phyloP scores from a whole-genome alignment of 2,113 vertebrate genomes.

The Onychostruthus taczanowskii region DNA sequence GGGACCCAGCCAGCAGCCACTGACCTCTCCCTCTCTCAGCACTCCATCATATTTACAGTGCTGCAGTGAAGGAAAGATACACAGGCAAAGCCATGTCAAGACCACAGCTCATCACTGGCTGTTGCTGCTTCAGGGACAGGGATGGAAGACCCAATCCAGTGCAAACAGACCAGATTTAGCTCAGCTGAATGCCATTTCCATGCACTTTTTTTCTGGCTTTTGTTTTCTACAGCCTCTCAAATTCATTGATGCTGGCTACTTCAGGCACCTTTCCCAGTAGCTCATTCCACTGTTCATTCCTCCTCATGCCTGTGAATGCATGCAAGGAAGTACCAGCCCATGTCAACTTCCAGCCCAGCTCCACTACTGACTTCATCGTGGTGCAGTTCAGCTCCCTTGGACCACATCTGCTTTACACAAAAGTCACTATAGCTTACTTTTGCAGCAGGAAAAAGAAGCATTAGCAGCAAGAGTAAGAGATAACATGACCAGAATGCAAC shows the following conservation, averaged over 20 bases:
- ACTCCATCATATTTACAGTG: not conserved
- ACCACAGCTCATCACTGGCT: not conserved
- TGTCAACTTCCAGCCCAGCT: not conserved
- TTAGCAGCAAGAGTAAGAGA: not conserved
- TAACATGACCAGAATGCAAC: not conserved
- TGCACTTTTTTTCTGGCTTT: not conserved
- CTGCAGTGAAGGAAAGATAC: not conserved
- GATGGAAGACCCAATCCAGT: not conserved
- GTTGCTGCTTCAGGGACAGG: not conserved
- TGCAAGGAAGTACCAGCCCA: fast-evolving
- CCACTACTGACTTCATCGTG: not conserved
- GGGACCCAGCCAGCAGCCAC: not conserved
- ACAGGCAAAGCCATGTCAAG: not conserved
- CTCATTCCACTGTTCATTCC: not conserved
- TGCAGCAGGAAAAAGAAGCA: not conserved
- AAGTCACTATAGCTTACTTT: not conserved
- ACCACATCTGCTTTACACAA: not conserved
- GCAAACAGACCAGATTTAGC: not conserved
- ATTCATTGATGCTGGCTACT: not conserved
- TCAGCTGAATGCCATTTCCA: not conserved
- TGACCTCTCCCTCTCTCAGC: not conserved
- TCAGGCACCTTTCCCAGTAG: not conserved
- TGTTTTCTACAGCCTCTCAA: not conserved
- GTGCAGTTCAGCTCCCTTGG: not conserved
- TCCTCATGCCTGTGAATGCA: not conserved